Evolutionary conservation across 2,888 invertebrate species (phyloP).

Genomic region (Chamaedrilus cognettii): DNA sequence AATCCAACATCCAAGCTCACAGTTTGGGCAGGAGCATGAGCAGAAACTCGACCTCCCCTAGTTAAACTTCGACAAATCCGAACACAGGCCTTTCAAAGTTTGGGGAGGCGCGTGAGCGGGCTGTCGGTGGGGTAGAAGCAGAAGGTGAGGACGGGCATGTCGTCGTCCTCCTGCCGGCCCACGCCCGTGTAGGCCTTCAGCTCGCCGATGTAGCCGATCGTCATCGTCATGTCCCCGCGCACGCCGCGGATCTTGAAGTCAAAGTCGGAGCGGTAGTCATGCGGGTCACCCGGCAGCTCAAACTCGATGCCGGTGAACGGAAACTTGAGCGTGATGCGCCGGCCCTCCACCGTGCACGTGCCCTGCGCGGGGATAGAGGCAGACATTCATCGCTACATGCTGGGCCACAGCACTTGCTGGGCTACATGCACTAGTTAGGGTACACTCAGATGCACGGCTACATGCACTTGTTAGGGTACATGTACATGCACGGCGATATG

Average conservation of each 20-base stretch:
- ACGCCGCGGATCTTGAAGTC: slow-evolving; percentile 40
- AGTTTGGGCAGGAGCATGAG: too few relatives aligned
- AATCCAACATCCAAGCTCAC: too few relatives aligned
- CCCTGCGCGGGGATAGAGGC: slow-evolving; percentile 34
- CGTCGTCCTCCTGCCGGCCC: slow-evolving; percentile 35
- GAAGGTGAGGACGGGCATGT: slow-evolving; percentile 33
- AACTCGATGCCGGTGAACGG: slow-evolving; percentile 41
- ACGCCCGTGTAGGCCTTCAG: slow-evolving; percentile 33
- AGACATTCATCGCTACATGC: too few relatives aligned
- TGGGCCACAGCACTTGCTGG: too few relatives aligned
- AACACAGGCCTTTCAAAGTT: too few relatives aligned
- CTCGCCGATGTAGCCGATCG: slow-evolving; percentile 33
- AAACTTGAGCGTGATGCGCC: slow-evolving; percentile 37
- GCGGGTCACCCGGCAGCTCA: slow-evolving; percentile 33
- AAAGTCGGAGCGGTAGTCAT: slow-evolving; percentile 35
- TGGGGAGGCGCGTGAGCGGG: slow-evolving; percentile 32
- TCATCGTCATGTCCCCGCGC: slow-evolving; percentile 37
- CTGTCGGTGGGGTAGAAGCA: slow-evolving; percentile 33
- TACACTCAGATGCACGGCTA: too few relatives aligned
- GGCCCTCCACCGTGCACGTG: slow-evolving; percentile 36
- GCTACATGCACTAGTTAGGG: too few relatives aligned
- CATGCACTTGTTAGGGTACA: too few relatives aligned
- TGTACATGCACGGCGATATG: too few relatives aligned
- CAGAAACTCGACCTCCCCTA: too few relatives aligned
- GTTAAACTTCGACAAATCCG: too few relatives aligned